Base-by-base conservation (phyloP, 2,888 invertebrate genomes). In the Spodoptera littoralis region DNA sequence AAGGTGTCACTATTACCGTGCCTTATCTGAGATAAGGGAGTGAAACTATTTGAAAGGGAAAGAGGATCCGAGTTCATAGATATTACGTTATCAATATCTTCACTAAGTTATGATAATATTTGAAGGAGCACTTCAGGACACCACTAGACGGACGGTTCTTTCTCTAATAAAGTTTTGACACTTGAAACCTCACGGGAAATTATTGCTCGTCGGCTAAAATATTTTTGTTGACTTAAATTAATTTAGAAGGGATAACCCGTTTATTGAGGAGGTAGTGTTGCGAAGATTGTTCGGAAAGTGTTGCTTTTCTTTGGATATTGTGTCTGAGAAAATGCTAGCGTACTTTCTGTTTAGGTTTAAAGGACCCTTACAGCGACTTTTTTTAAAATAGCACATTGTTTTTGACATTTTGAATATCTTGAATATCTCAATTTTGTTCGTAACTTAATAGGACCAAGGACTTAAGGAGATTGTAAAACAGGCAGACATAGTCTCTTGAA, bases 111-210 rank as follows among this genome's bases (percentile, higher is more conserved):
- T 57, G 61, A 77, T 69, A 69, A 73, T 80, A 68, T 75, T 73
- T 61, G 64, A 61, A 70, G 62, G 52, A 62, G 53, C 49, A 48
- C 51, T 67, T 54, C 18, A 52, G 53, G 57, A 69, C 56, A 63
- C 64, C 67, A 68, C 62, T 59, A 68, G 75, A 62, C 45, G 58
- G 56, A 53, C 57, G 60, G 70, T 65, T 61, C 49, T 64, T 65
- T 79, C 63, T 45, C 63, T 79, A 73, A 70, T 69, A 69, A 71
- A 79, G 68, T 79, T 81, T 64, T 60, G 70, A 71, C 75, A 77
- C 66, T 71, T 43, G 43, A 45, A 70, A 63, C 55, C 78, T 60
- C 82, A 11, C 46, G 76, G 77, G 82, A 73, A 78, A 76, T 72
- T 70, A 70, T 65, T 62, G 46, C 48, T 57, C 41, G 71, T 48